Evolutionary conservation across 1,140 invertebrate species (phyloP).

Genomic region (Drosophila kanapiae): DNA sequence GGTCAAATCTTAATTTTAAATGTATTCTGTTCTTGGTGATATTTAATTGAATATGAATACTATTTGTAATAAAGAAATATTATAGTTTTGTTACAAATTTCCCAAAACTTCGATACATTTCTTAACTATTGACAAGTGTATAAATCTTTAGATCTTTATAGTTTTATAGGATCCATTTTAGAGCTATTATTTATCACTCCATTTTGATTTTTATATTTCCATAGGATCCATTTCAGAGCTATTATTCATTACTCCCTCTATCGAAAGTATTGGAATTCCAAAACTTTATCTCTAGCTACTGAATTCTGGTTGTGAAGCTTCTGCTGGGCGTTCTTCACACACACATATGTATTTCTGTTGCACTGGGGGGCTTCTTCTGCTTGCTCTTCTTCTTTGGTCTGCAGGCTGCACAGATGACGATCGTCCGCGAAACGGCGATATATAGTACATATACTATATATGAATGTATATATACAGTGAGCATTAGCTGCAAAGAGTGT

Average conservation of each 20-base stretch:
- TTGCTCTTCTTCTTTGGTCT: conserved; percentile 8
- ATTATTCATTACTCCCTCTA: neutral
- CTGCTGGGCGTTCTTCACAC: neutral
- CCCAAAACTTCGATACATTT: too few species aligned
- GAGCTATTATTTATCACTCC: neutral
- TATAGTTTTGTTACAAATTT: too few species aligned
- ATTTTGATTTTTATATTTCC: neutral
- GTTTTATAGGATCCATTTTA: too few species aligned
- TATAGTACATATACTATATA: conserved; percentile 1
- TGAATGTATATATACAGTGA: conserved; percentile 11
- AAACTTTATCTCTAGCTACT: conserved; percentile 20
- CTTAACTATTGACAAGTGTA: too few species aligned
- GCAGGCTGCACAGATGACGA: conserved; percentile 48
- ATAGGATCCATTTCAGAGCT: neutral
- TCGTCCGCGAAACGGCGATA: conserved; percentile 21
- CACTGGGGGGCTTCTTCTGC: conserved; percentile 25
- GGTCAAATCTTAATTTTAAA: neutral
- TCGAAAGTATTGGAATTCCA: neutral
- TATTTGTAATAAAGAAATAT: neutral
- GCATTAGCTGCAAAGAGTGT: conserved; percentile 30
- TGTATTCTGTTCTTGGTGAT: too few species aligned
- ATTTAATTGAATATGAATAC: too few species aligned
- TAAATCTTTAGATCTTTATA: too few species aligned
- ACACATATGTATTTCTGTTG: neutral
- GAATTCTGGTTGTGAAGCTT: conserved; percentile 20